phyloP scores from a whole-genome alignment of 2,888 invertebrate genomes.

The Dendrolimus pini region DNA sequence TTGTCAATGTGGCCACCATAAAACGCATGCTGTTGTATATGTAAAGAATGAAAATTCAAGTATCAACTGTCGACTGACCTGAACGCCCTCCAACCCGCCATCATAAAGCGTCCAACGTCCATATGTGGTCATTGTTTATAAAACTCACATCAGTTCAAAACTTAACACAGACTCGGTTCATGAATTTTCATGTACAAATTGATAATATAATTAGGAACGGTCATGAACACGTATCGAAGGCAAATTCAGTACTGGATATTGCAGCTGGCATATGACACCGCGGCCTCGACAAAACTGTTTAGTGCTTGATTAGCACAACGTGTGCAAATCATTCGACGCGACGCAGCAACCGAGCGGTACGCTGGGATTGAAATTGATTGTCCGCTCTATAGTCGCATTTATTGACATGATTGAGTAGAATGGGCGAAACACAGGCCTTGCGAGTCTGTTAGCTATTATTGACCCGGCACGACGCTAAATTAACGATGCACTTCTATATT shows the following conservation, averaged over 20 bases:
- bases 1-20: background rate
- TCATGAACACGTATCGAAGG: conserved; percentile 29
- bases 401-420: conserved; percentile 64
- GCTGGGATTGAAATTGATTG: conserved; percentile 65
- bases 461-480: conserved; percentile 23
- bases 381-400: conserved; percentile 38
- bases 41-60: conserved; percentile 6
- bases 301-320: conserved; percentile 71
- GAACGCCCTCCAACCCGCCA: conserved; percentile 48
- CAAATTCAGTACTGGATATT: conserved; percentile 31
- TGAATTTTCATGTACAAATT: background rate
- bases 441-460: conserved; percentile 40
- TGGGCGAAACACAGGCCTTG: conserved; percentile 59
- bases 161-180: background rate
- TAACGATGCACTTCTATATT: conserved; percentile 20
- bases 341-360: conserved; percentile 16
- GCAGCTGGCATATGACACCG: conserved; percentile 39
- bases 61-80: conserved; percentile 36
- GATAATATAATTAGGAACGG: conserved; percentile 7
- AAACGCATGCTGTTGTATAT: background rate
- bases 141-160: conserved; percentile 15
- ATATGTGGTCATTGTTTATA: conserved; percentile 41
- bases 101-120: conserved; percentile 61
- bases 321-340: conserved; percentile 55
- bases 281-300: conserved; percentile 54